Evolutionary conservation across 2,888 invertebrate genomes (phyloP).

Genomic region (Plagiodera versicolora): DNA sequence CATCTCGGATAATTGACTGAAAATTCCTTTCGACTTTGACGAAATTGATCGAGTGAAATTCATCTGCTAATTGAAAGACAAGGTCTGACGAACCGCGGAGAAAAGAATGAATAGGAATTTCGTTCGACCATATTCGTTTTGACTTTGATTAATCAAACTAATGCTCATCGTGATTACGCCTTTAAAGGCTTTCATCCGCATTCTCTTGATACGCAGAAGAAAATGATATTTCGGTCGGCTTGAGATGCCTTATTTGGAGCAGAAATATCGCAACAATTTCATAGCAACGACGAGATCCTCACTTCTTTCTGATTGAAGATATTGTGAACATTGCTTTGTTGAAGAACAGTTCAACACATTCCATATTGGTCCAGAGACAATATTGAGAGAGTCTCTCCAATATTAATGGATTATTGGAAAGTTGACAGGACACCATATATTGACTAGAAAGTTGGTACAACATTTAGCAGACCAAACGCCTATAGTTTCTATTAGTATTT

Average conservation of each 20-base stretch:
- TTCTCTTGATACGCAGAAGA: conserved; percentile 20
- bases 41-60: background rate
- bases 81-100: background rate
- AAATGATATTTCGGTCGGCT: conserved; percentile 22
- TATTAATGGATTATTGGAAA: conserved; percentile 16
- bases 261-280: background rate
- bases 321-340: no score
- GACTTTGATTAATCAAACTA: conserved; percentile 8
- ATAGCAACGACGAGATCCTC: conserved; percentile 4
- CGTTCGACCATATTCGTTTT: background rate
- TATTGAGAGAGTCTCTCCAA: background rate
- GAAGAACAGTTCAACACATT: background rate
- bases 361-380: conserved; percentile 16
- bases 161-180: conserved; percentile 21
- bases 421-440: conserved; percentile 19
- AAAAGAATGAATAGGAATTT: background rate
- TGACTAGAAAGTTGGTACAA: conserved; percentile 7
- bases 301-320: no score
- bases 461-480: background rate
- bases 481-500: background rate
- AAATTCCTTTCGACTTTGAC: background rate
- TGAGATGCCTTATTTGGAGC: conserved; percentile 20
- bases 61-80: background rate
- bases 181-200: conserved; percentile 29
- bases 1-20: background rate